Base-by-base conservation (phyloP, 2,797 vertebrate genomes). In the Pangasius macronema region DNA sequence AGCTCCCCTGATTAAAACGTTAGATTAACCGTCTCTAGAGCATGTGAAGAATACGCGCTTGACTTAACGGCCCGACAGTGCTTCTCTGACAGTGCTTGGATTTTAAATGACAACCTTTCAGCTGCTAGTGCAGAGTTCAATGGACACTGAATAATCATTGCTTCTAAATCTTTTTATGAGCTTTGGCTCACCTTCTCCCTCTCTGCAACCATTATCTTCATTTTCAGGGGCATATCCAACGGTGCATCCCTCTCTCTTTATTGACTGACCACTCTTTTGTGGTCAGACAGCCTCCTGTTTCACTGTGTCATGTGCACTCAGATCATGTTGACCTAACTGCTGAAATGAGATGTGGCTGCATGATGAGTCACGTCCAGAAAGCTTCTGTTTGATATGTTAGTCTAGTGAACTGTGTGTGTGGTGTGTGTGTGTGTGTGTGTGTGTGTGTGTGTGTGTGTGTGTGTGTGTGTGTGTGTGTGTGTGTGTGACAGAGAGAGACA, bases 291-390 rank as follows among this genome's bases (percentile, higher is more conserved):
- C 53, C 8, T 63, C 27, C 53, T 80, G 86, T 79, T 86, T 84
- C 63, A 81, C 72, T 88, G 51, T 75, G 80, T 73, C 85, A 85
- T 81, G 59, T 24, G 57, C 42, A 61, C 51, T 86, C 77, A 33
- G 46, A 88, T 87, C 57, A 86, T 85, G 57, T 72, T 93, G 93
- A 92, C 92, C 93, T 86, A 91, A 81, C 36, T 79, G 59, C 61
- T 81, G 89, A 81, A 91, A 92, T 90, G 75, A 91, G 91, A 91
- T 90, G 39, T 86, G 88, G 88, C 57, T 63, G 87, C 61, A 39
- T 83, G 72, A 63, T 86, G 86, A 86, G 51, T 75, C 86, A 57
- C 84, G 81, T 87, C 86, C 61, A n/a, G 39, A 63, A 49, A 87
- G 87, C 82, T 61, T 76, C 53, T n/a, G 55, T 82, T 88, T 84